These are phyloP conservation scores for Dynastes maya DNA, from an alignment of 2,888 invertebrate genomes.

Conservation along the genomic window DNA sequence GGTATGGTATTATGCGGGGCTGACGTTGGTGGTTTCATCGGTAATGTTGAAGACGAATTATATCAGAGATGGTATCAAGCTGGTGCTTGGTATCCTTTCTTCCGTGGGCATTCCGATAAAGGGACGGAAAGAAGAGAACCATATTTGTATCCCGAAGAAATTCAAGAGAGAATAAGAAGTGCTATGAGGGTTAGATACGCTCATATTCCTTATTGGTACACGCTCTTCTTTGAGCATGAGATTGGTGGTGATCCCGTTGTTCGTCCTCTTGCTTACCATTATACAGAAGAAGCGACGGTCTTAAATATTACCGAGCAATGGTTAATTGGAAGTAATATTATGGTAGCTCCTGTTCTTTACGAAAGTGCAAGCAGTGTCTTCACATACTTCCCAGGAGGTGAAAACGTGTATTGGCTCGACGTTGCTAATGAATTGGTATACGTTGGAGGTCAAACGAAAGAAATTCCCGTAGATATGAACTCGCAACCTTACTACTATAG, in stretches of 20 bases:
- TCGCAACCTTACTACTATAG: slow-evolving; percentile 93
- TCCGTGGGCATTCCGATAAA: slow-evolving; percentile 94
- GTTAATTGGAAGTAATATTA: slow-evolving; percentile 83
- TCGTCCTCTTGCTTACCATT: slow-evolving; percentile 91
- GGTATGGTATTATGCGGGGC: slow-evolving; percentile 95
- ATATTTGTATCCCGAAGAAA: slow-evolving; percentile 87
- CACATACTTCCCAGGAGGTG: slow-evolving; percentile 89
- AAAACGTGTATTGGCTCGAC: slow-evolving; percentile 79
- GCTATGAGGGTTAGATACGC: slow-evolving; percentile 86
- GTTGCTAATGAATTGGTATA: slow-evolving; percentile 41
- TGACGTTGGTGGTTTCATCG: slow-evolving; percentile 97
- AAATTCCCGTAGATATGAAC: slow-evolving; percentile 54
- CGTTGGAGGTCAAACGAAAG: slow-evolving; percentile 43
- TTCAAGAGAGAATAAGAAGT: slow-evolving; percentile 68
- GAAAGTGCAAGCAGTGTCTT: slow-evolving; percentile 80
- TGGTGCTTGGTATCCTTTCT: slow-evolving; percentile 94
- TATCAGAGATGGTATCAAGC: slow-evolving; percentile 83
- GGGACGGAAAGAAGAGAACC: slow-evolving; percentile 96
- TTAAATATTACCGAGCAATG: slow-evolving; percentile 88
- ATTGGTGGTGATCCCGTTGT: slow-evolving; percentile 88
- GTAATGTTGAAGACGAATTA: slow-evolving; percentile 91
- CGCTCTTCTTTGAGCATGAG: slow-evolving; percentile 90
- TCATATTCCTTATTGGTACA: slow-evolving; percentile 91
- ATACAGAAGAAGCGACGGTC: slow-evolving; percentile 83
- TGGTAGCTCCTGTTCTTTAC: slow-evolving; percentile 89